Conservation (phyloP, 2,888 invertebrate species). For the Orthonevra nobilis region DNA sequence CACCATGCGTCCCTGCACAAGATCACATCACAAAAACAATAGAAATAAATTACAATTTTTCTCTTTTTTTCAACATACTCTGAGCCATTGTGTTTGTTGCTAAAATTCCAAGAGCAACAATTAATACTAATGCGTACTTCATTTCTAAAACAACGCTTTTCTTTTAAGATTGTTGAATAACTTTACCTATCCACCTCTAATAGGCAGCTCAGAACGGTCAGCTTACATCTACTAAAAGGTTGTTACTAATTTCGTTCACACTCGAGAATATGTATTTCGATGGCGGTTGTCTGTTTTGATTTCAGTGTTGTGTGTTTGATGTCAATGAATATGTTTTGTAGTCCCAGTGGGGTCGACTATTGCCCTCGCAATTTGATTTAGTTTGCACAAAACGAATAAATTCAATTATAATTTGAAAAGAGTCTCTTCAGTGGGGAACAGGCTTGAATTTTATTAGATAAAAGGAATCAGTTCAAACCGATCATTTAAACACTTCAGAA, state of each 20-base stretch:
- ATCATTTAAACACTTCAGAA: too few species aligned
- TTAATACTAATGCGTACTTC: constrained; percentile 41
- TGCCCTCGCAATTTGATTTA: constrained; percentile 57
- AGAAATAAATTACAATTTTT: too few species aligned
- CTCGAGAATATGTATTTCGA: constrained; percentile 54
- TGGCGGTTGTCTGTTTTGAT: constrained; percentile 35
- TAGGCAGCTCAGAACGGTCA: constrained; percentile 59
- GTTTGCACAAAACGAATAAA: constrained; percentile 64
- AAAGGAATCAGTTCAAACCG: too few species aligned
- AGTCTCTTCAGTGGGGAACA: constrained; percentile 28
- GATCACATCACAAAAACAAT: constrained; percentile 19
- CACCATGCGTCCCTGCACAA: constrained; percentile 77
- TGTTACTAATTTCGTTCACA: constrained; percentile 62
- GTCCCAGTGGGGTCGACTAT: constrained; percentile 23
- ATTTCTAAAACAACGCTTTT: constrained; percentile 34
- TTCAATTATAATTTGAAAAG: constrained; percentile 52
- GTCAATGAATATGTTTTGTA: constrained; percentile 24
- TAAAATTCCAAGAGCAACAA: constrained; percentile 41
- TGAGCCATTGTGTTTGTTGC: constrained; percentile 69
- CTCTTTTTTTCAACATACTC: constrained; percentile 72
- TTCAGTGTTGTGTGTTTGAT: constrained; percentile 35
- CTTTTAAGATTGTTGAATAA: not conserved
- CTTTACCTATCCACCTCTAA: constrained; percentile 45
- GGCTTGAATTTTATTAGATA: constrained; percentile 74
- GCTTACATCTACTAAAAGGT: constrained; percentile 66